Evolutionary conservation across 2,797 vertebrate genomes (phyloP).

Genomic region (Acridotheres tristis): DNA sequence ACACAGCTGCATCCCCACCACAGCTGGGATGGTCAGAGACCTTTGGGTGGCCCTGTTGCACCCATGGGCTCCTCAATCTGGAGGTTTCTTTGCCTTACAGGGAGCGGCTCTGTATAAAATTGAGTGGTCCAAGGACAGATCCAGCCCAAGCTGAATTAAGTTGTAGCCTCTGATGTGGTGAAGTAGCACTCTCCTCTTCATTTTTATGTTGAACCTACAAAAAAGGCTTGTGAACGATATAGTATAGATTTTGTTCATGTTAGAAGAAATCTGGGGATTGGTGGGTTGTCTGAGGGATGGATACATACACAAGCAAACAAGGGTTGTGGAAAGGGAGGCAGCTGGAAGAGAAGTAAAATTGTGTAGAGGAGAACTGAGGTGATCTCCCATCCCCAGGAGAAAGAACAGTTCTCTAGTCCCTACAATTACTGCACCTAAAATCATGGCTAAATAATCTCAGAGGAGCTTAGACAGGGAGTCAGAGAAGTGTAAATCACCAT

Average conservation of each 20-base stretch:
- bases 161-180: background rate
- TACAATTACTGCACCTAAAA: background rate
- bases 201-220: background rate
- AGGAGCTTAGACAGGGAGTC: background rate
- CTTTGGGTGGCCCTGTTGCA: accelerated
- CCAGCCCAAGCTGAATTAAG: background rate
- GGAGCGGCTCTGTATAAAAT: accelerated
- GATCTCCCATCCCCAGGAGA: background rate
- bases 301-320: background rate
- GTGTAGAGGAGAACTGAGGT: background rate
- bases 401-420: background rate
- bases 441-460: background rate
- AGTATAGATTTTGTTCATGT: background rate
- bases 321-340: background rate
- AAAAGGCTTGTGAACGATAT: background rate
- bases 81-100: accelerated
- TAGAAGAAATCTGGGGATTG: background rate
- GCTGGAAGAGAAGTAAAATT: background rate
- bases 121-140: background rate
- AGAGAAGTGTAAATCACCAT: background rate
- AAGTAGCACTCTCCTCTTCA: background rate
- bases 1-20: background rate
- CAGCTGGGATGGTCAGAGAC: background rate
- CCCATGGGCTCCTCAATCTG: background rate
- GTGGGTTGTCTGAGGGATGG: background rate